phyloP scores from a whole-genome alignment of 2,888 invertebrate genomes.

The Melanchra persicariae region DNA sequence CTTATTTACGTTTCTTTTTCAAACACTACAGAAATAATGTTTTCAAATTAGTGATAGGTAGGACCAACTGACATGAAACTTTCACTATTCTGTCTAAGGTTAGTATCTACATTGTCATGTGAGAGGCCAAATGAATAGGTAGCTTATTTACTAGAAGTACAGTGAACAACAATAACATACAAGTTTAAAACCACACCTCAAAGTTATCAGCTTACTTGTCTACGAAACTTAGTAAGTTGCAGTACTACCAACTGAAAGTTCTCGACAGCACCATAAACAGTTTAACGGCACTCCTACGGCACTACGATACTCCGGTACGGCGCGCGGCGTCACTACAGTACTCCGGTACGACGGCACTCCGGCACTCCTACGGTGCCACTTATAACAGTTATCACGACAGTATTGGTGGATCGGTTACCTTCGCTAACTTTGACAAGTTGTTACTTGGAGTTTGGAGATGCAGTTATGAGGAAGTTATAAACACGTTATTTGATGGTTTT shows the following conservation, averaged over 20 bases:
- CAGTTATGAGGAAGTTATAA: slow-evolving; percentile 2
- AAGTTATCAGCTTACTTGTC: neutral
- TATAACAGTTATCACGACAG: slow-evolving; percentile 32
- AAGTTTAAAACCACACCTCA: slow-evolving; percentile 10
- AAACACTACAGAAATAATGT: no score
- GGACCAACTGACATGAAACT: no score
- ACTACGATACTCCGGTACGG: neutral
- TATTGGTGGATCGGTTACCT: slow-evolving; percentile 45
- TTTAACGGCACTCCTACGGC: slow-evolving; percentile 35
- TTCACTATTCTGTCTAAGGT: no score
- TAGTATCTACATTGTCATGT: no score
- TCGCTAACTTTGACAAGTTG: slow-evolving; percentile 35
- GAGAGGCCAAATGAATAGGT: no score
- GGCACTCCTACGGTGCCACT: slow-evolving; percentile 31
- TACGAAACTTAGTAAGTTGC: slow-evolving; percentile 10
- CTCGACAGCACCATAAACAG: slow-evolving; percentile 47
- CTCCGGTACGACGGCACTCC: neutral
- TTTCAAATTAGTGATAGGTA: no score
- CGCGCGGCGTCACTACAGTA: neutral
- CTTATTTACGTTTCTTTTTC: no score
- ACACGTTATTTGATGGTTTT: slow-evolving; percentile 9
- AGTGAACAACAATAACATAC: neutral
- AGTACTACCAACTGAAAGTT: slow-evolving; percentile 30
- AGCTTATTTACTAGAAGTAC: neutral
- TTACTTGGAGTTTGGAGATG: slow-evolving; percentile 21